A percentile compares a stretch with the other conserved stretches of the same genome.
Evolutionary conservation across 2,797 vertebrate species (phyloP).

Genomic region (Sarcophilus harrisii): DNA sequence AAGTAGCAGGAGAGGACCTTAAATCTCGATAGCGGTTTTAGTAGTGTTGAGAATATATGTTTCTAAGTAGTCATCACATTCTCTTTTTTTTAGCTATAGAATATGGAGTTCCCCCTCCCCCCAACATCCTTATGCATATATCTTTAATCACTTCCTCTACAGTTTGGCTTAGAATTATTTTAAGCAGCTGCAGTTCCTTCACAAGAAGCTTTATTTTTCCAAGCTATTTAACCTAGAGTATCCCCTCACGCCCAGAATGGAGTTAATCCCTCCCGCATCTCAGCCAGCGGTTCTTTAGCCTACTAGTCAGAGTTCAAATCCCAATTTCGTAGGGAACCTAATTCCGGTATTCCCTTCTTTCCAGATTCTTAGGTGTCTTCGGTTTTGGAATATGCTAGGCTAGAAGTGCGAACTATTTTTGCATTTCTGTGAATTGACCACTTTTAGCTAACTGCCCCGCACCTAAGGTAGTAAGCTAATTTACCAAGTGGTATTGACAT

Average conservation of each 20-base stretch:
- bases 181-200: background rate
- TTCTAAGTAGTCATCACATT: background rate
- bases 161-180: background rate
- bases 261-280: background rate
- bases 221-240: background rate
- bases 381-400: background rate
- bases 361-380: too few relatives aligned
- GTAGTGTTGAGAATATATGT: background rate
- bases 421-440: background rate
- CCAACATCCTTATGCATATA: background rate
- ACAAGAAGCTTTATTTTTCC: background rate
- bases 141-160: background rate
- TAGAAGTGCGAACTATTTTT: background rate
- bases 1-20: background rate
- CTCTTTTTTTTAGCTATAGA: background rate
- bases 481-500: background rate
- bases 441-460: background rate
- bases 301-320: background rate
- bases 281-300: background rate
- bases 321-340: background rate
- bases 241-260: background rate
- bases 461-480: background rate
- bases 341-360: background rate
- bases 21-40: background rate
- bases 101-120: too few relatives aligned